A percentile compares a stretch with the other conserved stretches of the same genome.
These are phyloP conservation scores for Leptinotarsa peninsularis DNA, from an alignment of 2,888 invertebrate species.

Conservation along the genomic window DNA sequence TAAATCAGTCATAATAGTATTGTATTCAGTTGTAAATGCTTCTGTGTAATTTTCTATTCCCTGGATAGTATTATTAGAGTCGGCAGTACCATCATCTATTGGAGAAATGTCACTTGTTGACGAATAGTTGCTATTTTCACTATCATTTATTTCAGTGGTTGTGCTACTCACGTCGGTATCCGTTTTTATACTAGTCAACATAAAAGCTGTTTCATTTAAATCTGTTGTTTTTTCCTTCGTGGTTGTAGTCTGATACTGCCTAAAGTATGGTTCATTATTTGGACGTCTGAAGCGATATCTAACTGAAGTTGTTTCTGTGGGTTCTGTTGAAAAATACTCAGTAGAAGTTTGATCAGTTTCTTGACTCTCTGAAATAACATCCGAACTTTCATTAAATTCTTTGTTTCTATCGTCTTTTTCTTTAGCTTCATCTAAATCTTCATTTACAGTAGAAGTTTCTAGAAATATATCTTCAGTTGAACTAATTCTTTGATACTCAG, in stretches of 20 bases:
- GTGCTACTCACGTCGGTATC: neutral
- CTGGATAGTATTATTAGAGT: neutral
- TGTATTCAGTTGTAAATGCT: conserved; percentile 29
- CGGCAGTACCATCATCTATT: neutral
- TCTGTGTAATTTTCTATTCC: conserved; percentile 14
- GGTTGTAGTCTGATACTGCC: neutral
- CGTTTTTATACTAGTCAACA: neutral
- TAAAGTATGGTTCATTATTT: neutral
- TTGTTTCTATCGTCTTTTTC: neutral
- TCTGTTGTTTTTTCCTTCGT: neutral
- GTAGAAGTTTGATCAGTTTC: neutral
- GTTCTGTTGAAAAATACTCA: neutral
- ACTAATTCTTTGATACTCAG: neutral
- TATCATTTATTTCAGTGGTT: too few species aligned
- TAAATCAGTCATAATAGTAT: conserved; percentile 12
- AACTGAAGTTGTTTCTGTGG: neutral
- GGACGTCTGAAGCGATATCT: neutral
- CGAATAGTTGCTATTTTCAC: neutral
- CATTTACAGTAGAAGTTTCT: neutral
- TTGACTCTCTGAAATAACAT: neutral
- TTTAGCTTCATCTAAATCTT: neutral
- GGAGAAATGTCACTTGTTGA: neutral
- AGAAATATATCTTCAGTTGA: neutral
- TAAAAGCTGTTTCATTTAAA: neutral
- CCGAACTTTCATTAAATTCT: neutral